A percentile compares a stretch with the other conserved stretches of the same genome.
Evolutionary conservation across 1,140 invertebrate genomes (phyloP).

Genomic region (Trichoplusia ni): DNA sequence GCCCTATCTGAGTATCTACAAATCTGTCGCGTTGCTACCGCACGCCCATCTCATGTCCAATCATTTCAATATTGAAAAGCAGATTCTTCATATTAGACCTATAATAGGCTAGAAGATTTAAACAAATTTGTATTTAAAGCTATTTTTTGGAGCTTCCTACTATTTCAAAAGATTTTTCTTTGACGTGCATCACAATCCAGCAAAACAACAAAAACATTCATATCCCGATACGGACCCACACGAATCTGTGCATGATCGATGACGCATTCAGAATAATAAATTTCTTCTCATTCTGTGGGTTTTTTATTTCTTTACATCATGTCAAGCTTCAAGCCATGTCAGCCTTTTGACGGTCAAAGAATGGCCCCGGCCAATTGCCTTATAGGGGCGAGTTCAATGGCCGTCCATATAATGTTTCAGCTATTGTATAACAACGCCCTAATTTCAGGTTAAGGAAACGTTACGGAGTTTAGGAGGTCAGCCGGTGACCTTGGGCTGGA

Average conservation of each 20-base stretch:
- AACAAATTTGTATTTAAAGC: too few relatives aligned
- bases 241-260: constrained; percentile 41
- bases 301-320: constrained; percentile 26
- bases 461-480: constrained; percentile 71
- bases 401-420: constrained; percentile 22
- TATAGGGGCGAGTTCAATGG: constrained; percentile 5
- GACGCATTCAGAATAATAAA: constrained; percentile 41
- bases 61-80: background rate
- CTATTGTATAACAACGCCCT: constrained; percentile 25
- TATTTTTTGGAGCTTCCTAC: too few relatives aligned
- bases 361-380: constrained; percentile 5
- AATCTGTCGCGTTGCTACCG: constrained; percentile 63
- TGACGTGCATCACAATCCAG: background rate
- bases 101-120: too few relatives aligned
- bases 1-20: constrained; percentile 77
- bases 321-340: constrained; percentile 22
- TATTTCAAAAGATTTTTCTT: background rate
- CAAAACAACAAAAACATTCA: constrained; percentile 33
- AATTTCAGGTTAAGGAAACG: constrained; percentile 60
- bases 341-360: constrained; percentile 25
- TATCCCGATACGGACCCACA: constrained; percentile 37
- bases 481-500: constrained; percentile 72
- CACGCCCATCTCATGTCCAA: constrained; percentile 21
- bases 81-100: too few relatives aligned
- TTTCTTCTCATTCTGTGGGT: constrained; percentile 26